Base-by-base conservation (phyloP, 92 coral and sea anemone genomes). In the Umimayanthus kanabou region DNA sequence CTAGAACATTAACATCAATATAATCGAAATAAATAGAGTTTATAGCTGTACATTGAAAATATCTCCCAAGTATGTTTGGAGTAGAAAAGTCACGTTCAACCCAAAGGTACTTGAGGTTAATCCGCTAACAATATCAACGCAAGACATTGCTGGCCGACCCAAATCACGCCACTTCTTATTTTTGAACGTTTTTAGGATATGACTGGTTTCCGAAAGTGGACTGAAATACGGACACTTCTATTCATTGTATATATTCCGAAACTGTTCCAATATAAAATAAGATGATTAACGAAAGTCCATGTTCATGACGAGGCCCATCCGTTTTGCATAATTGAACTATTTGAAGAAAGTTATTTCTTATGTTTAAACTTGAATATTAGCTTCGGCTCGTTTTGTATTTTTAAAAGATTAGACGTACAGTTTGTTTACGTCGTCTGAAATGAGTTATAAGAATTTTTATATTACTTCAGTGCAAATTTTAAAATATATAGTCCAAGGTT, bases 91-190 rank as follows among this genome's bases (percentile, higher is more conserved):
- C 78, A 83, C 87, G 78, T 83, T 45, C 64, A 28, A 42, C 18
- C 26, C 78, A 4, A 33, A 29, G 76, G 77, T 70, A 28, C 79
- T 69, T 70, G 79, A 75, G 77, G 64, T 70, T 83, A 47, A 70
- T 50, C 78, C 78, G 61, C 39, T 9, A 13, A 40, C 26, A 71
- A 71, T 39, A 82, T 82, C 45, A 43, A 43, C 26, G 18, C 49
- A 67, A 28, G n/a, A n/a, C 40, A 14, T 45, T 26, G 25, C 40
- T 25, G 77, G 87, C 87, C 47, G 67, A 55, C 16, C 26, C 23
- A 23, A 50, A 80, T 80, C 84, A 80, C 72, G 71, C 84, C 57
- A 57, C 71, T 57, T 61, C n/a, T 61, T 9, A 61, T 20, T 18
- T 61, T 18, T 61, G n/a, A 61, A 22, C 7, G 25, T 61, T 61